A percentile compares a stretch with the other conserved stretches of the same genome.
These are phyloP conservation scores for Pseudochromis fuscus DNA, from an alignment of 2,797 vertebrate species.

Conservation along the genomic window DNA sequence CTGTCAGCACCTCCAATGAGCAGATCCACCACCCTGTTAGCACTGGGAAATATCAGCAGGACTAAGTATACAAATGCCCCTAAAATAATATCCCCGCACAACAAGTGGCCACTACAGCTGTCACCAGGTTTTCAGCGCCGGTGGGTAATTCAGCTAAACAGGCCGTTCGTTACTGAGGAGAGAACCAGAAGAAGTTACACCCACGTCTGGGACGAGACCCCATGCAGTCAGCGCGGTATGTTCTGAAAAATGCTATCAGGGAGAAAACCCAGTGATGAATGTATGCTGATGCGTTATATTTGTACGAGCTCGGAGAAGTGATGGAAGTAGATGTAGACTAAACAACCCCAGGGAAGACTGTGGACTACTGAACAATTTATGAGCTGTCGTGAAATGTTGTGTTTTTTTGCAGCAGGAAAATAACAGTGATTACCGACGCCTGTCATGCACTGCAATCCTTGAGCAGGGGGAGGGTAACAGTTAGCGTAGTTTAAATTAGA, in stretches of 20 bases:
- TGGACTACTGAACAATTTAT: conserved; percentile 67
- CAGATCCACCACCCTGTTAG: conserved; percentile 18
- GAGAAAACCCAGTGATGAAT: conserved; percentile 49
- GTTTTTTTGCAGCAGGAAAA: conserved; percentile 55
- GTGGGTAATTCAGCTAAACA: conserved; percentile 31
- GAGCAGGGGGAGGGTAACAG: conserved; percentile 12
- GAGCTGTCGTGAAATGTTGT: conserved; percentile 60
- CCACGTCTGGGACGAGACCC: conserved; percentile 18
- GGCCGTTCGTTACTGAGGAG: conserved; percentile 19
- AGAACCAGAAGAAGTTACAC: conserved; percentile 26
- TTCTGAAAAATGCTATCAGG: conserved; percentile 35
- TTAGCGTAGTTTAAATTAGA: conserved; percentile 28
- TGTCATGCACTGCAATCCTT: conserved; percentile 50
- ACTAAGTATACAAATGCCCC: conserved; percentile 21
- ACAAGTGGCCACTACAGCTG: conserved; percentile 6
- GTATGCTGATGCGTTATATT: conserved; percentile 43
- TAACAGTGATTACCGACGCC: conserved; percentile 54
- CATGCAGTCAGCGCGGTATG: conserved; percentile 22
- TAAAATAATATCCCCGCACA: conserved; percentile 31
- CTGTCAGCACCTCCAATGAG: conserved; percentile 26
- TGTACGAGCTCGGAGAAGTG: conserved; percentile 45
- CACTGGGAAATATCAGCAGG: conserved; percentile 29
- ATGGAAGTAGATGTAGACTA: conserved; percentile 65
- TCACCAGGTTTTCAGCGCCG: conserved; percentile 14
- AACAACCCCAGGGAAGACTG: conserved; percentile 59